Base-by-base conservation (phyloP, 2,888 invertebrate genomes). In the Drosophila paramelanica region DNA sequence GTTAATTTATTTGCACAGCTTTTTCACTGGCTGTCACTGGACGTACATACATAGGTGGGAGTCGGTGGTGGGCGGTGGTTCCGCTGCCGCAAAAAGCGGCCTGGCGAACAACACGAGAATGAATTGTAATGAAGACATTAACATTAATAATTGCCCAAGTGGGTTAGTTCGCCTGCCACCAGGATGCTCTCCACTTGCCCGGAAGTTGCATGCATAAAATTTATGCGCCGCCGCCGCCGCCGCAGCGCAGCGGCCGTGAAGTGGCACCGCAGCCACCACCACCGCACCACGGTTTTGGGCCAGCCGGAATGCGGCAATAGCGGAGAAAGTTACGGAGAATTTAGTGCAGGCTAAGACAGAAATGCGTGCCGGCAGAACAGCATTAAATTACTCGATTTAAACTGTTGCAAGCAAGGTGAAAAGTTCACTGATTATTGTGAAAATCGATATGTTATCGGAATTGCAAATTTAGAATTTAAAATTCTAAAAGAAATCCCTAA, bases 121-220 rank as follows among this genome's bases (percentile, higher is more conserved):
- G 73, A 76, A 79, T 69, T 65, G 88, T 82, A 88, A 86, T 86
- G 88, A 83, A 86, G 86, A 81, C 72, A 88, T 86, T 88, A 86
- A 75, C 86, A 86, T 86, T 77, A 72, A 88, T 86, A 88, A 86
- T 77, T 83, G 76, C 59, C 52, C 59, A 66, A 73, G 64, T 71
- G 58, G 38, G 27, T 13, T 49, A 33, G 49, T 20, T 43, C 23
- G n/a, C 36, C 25, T 23, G 17, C 20, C 11, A 27, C 50, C 36
- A 36, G 36, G 36, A 36, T 36, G 36, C 36, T 36, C 36, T 36
- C 39, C 45, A 55, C 41, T 58, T 58, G 60, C 31, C 45, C 50
- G 57, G 39, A 58, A 55, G 53, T 65, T 62, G 64, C 61, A 67
- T 61, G 68, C 66, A 42, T 33, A 42, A 46, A 76, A 76, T 76